Conservation (phyloP, 35 echinoderm and acorn worm species). For the Chiridota heheva region DNA sequence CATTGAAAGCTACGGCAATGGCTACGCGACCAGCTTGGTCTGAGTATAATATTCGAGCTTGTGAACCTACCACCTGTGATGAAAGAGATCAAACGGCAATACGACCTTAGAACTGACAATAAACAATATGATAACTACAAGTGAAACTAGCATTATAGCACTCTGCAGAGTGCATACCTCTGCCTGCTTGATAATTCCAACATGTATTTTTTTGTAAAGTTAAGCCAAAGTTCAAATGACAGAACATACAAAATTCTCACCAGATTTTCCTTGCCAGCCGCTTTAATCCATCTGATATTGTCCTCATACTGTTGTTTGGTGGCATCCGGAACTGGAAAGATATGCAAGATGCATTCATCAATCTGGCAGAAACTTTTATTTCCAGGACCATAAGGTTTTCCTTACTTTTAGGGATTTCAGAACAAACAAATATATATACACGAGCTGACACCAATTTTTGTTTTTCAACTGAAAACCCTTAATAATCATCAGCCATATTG, state of each 20-base stretch:
- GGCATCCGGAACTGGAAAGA: slow-evolving; percentile 65
- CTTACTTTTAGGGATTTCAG: neutral
- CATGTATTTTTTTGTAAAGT: too few species aligned
- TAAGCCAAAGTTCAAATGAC: too few species aligned
- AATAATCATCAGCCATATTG: too few species aligned
- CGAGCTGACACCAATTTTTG: too few species aligned
- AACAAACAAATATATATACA: too few species aligned
- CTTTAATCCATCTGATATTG: slow-evolving; percentile 93
- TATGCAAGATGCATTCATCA: neutral
- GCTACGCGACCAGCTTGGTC: slow-evolving; percentile 90
- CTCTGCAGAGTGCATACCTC: too few species aligned
- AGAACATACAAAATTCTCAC: slow-evolving; percentile 26
- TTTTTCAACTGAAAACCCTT: too few species aligned
- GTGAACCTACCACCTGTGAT: slow-evolving; percentile 90
- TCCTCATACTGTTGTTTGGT: slow-evolving; percentile 97
- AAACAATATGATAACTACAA: neutral
- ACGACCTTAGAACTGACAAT: neutral
- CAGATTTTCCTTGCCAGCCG: slow-evolving; percentile 79
- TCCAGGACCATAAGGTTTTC: too few species aligned
- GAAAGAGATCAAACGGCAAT: neutral
- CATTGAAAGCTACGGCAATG: slow-evolving; percentile 91
- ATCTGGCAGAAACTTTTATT: too few species aligned
- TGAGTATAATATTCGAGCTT: slow-evolving; percentile 93
- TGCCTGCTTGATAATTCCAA: too few species aligned
- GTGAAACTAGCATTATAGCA: too few species aligned